Evolutionary conservation across 2,888 invertebrate genomes (phyloP).

Genomic region (Autographa gamma): DNA sequence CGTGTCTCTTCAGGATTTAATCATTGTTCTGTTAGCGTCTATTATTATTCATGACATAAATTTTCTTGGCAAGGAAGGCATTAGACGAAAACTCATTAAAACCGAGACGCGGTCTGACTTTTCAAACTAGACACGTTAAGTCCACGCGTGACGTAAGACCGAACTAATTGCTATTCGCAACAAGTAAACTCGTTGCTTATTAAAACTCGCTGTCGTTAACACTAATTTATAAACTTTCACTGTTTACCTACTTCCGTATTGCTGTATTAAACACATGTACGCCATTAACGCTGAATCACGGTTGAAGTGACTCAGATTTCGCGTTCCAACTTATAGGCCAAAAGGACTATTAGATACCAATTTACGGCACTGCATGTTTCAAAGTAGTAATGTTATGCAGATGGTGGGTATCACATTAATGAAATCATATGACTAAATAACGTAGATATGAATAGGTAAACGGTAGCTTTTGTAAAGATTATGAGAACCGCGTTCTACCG

Average conservation of each 20-base stretch:
- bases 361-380: not conserved
- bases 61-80: slow-evolving; percentile 85
- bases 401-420: slow-evolving; percentile 3
- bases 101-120: slow-evolving; percentile 86
- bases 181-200: slow-evolving; percentile 81
- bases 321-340: slow-evolving; percentile 17
- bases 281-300: slow-evolving; percentile 31
- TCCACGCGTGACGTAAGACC: slow-evolving; percentile 85
- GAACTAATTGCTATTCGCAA: slow-evolving; percentile 84
- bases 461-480: slow-evolving; percentile 35
- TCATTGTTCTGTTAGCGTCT: slow-evolving; percentile 82
- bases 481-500: slow-evolving; percentile 19
- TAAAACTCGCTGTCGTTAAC: slow-evolving; percentile 80
- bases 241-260: slow-evolving; percentile 57
- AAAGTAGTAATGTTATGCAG: not conserved
- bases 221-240: slow-evolving; percentile 79
- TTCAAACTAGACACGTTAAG: slow-evolving; percentile 88
- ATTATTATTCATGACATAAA: slow-evolving; percentile 89
- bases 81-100: slow-evolving; percentile 89
- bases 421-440: slow-evolving; percentile 31
- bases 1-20: slow-evolving; percentile 85
- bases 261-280: slow-evolving; percentile 57
- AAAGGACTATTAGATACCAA: slow-evolving; percentile 11
- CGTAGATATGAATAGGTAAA: slow-evolving; percentile 18
- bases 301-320: slow-evolving; percentile 22